phyloP scores from a whole-genome alignment of 2,113 vertebrate species.

The Pagrus major region DNA sequence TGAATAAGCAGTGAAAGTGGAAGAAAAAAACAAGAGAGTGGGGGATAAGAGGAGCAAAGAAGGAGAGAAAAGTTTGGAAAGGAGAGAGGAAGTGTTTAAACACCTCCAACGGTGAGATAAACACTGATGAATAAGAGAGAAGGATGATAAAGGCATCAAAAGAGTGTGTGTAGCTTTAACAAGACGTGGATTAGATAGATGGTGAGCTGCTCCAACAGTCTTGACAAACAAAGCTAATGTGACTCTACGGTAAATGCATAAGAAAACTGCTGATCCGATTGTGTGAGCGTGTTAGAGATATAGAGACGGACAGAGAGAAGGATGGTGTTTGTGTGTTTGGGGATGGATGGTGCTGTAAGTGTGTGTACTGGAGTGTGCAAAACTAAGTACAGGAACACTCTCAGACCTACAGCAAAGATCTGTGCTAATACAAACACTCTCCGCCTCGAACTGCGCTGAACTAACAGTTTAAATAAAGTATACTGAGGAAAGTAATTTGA shows the following conservation, averaged over 20 bases:
- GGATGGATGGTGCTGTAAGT: background rate
- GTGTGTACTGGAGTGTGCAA: background rate
- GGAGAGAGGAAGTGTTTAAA: slow-evolving; percentile 21
- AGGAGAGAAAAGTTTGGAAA: slow-evolving; percentile 11
- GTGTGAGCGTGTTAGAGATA: slow-evolving; percentile 2
- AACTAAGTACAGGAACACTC: background rate
- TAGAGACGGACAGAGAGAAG: background rate
- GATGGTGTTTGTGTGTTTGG: background rate
- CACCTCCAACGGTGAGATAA: background rate
- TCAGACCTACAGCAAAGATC: background rate
- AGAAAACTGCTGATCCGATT: slow-evolving; percentile 28
- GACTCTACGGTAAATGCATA: slow-evolving; percentile 25
- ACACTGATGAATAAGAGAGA: slow-evolving; percentile 38
- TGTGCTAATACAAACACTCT: background rate
- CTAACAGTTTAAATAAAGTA: background rate
- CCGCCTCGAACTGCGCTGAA: background rate
- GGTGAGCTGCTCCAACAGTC: slow-evolving; percentile 21
- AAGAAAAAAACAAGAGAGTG: slow-evolving; percentile 11
- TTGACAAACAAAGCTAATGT: slow-evolving; percentile 56
- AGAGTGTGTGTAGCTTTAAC: slow-evolving; percentile 18
- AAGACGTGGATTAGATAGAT: slow-evolving; percentile 26
- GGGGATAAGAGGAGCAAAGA: slow-evolving; percentile 28
- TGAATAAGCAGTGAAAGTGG: slow-evolving; percentile 48
- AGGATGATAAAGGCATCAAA: slow-evolving; percentile 35
- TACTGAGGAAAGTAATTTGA: background rate